Base-by-base conservation (phyloP, 2,113 vertebrate species). In the Hypocryptadius cinnamomeus region DNA sequence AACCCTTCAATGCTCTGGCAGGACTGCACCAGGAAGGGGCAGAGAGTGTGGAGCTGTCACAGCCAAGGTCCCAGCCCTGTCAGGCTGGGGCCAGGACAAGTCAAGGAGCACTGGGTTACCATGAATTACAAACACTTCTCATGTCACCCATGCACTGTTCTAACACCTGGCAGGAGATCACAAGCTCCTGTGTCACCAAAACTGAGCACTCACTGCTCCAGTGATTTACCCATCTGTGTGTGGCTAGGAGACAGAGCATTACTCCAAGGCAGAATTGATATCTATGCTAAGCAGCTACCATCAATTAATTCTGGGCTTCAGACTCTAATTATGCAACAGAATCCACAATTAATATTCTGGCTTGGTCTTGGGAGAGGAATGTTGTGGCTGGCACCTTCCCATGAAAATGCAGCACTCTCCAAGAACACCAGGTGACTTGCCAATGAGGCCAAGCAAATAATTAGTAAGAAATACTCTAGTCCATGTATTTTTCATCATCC, bases 291-390 rank as follows among this genome's bases (percentile, higher is more conserved):
- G 85, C 37, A 42, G 72, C 59, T 70, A 50, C 27, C 68, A 56
- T 18, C 83, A 74, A 56, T 92, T 92, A 93, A 73, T 74, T 78
- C 54, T 44, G 39, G 39, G 44, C 57, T 93, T 77, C 76, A 86
- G 56, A 22, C 42, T 69, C 37, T 73, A 88, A 91, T 94, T 93
- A 95, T n/a, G 39, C 86, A 89, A 64, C 56, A 80, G 68, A 48
- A 91, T 37, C 61, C 28, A 60, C 28, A 79, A 92, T 87, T 89
- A 96, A 92, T 83, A 85, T 48, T 60, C 79, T 83, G 35, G 74
- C 20, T 30, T 28, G 42, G 56, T 63, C 45, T 63, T 66, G 51
- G 87, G 71, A 83, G 51, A 79, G 44, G 79, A 89, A 53, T 22
- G 22, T 13, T 39, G 28, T 25, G 40, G 56, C 48, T 56, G 71